Percentiles rank a stretch among this genome's conserved stretches.
phyloP scores from a whole-genome alignment of 2,113 vertebrate genomes.

The Platycercus adscitus region DNA sequence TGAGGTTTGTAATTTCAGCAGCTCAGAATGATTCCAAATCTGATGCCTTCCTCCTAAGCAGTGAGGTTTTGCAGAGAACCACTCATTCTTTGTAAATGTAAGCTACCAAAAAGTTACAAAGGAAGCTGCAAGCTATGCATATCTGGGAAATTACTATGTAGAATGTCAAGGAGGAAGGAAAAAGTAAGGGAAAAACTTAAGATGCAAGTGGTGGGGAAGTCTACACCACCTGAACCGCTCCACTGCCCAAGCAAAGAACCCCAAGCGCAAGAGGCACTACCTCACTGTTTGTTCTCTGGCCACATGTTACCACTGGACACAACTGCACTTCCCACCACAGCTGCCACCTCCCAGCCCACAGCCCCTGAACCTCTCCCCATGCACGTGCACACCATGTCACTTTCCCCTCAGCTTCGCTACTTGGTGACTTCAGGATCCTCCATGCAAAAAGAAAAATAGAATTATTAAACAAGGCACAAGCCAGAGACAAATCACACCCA shows the following conservation, averaged over 20 bases:
- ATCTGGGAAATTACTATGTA: background rate
- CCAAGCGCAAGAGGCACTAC: background rate
- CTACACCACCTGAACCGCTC: background rate
- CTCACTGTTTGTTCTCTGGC: constrained; percentile 8
- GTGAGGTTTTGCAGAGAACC: background rate
- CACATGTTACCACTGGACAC: background rate
- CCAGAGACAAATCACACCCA: background rate
- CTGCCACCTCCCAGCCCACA: background rate
- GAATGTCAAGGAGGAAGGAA: background rate
- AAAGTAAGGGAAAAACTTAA: background rate
- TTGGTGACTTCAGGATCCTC: background rate
- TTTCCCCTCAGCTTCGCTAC: background rate
- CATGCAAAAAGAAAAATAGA: accelerated
- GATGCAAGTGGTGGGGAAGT: background rate
- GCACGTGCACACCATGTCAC: accelerated
- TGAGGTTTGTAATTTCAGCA: background rate
- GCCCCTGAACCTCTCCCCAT: background rate
- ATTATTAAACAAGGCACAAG: background rate
- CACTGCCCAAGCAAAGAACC: background rate
- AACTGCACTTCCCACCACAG: background rate
- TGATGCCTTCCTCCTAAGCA: background rate
- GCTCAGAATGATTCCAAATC: background rate
- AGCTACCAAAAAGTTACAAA: constrained; percentile 2
- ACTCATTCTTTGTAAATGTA: background rate
- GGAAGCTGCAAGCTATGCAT: background rate